Base-by-base conservation (phyloP, 1,140 invertebrate species). In the Subanguina moxae region DNA sequence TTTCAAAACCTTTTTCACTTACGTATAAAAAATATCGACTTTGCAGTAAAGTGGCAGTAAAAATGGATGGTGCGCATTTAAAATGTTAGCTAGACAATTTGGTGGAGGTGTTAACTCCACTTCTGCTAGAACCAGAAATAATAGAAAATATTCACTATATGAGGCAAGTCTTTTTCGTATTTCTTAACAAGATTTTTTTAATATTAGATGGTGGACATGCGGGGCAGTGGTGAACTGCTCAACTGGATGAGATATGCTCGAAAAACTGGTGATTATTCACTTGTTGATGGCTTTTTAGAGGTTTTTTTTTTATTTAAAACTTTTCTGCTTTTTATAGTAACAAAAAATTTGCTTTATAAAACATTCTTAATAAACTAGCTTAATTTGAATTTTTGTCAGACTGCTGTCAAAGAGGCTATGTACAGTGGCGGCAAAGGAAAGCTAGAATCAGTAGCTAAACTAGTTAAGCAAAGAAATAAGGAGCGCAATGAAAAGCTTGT, bases 391-490 rank as follows among this genome's bases (percentile, higher is more conserved):
- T 45, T n/a, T 38, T 38, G 61, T 70, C 56, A 74, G 57, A 72
- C 27, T 17, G 64, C 42, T 21, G 77, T 82, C 9, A 62, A 57
- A 63, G 45, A 74, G 19, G 15, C 45, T 43, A 68, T 82, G 70
- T 82, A 82, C 62, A 82, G 82, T 30, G 64, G 65, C 17, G 80
- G 80, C 25, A 82, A 82, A 64, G 80, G 80, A 1, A 82, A 77
- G 63, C 57, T 82, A 42, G 75, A 80, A 27, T 71, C 78, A 15
- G 73, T 82, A 17, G 77, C 80, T 1, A 78, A 82, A 66, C 56
- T 82, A 32, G 80, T 82, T 0, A 82, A 82, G 62, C 30, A 66
- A 59, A 42, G 80, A 63, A 82, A 82, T 59, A 79, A 82, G 68
- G 80, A 82, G 57, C 57, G 80, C 65, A 82, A 82, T 64, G 80